phyloP scores from a whole-genome alignment of 2,797 vertebrate genomes.

The Delichon dasypus region DNA sequence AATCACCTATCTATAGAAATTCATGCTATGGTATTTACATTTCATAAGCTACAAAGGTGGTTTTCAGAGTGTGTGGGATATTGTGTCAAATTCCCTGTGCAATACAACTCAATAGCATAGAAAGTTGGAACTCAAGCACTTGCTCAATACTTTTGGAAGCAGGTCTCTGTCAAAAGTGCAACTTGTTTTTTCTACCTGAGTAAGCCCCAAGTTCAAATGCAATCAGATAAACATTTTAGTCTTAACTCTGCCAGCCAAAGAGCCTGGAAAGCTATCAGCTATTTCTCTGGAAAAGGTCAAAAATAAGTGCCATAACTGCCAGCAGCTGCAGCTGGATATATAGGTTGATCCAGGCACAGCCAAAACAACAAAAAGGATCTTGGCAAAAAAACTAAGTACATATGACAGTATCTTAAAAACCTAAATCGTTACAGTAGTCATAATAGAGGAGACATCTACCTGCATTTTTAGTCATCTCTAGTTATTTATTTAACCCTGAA shows the following conservation, averaged over 20 bases:
- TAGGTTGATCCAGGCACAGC: neutral
- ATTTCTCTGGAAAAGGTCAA: constrained; percentile 46
- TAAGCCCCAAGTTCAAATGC: constrained; percentile 1
- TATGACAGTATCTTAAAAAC: neutral
- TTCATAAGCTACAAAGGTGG: constrained; percentile 55
- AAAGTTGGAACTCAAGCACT: constrained; percentile 35
- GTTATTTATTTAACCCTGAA: neutral
- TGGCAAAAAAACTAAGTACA: neutral
- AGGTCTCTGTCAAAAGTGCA: neutral
- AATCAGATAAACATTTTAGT: constrained; percentile 31
- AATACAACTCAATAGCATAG: constrained; percentile 12
- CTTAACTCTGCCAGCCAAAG: constrained; percentile 17
- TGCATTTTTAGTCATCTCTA: neutral
- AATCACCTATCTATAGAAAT: constrained; percentile 67
- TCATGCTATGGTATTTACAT: constrained; percentile 52
- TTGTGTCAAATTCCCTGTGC: constrained; percentile 15
- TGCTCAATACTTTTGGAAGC: neutral
- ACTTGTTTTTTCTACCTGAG: neutral
- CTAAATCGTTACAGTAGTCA: neutral
- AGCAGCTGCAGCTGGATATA: neutral
- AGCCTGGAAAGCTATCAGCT: constrained; percentile 14
- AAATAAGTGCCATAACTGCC: neutral
- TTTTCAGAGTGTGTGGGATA: constrained; percentile 46
- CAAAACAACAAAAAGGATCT: neutral
- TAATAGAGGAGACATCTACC: neutral